Base-by-base conservation (phyloP, 1,140 invertebrate species). In the Pissodes strobi region DNA sequence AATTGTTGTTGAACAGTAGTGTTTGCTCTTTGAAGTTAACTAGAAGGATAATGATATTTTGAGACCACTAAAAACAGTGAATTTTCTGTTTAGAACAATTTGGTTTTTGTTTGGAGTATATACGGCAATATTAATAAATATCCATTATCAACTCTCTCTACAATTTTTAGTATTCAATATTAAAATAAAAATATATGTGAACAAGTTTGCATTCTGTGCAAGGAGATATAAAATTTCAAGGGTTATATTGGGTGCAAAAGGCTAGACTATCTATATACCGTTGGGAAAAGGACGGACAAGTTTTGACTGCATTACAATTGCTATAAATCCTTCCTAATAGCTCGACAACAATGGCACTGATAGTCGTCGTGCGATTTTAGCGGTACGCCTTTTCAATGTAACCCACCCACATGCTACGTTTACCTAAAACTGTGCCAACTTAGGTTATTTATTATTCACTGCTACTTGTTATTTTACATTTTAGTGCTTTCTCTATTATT, bases 241-340 rank as follows among this genome's bases (percentile, higher is more conserved):
- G 56, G 61, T 64, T 55, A 64, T 51, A 38, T 61, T 21, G 58
- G 58, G 37, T 61, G 58, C 60, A 52, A 48, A 49, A 58, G 51
- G 27, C 25, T 63, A 45, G 52, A 48, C 46, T 61, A 15, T 45
- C 46, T 53, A 62, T 53, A 55, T 46, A 64, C 22, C 48, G 61
- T 38, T 60, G 49, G 63, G 59, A 66, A 60, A 69, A 55, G 46
- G 59, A 58, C 46, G 46, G 62, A 45, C 63, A 66, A 58, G 51
- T 25, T 57, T 59, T 56, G 56, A 64, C 34, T 64, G 62, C 69
- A 69, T 72, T 74, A 71, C 66, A 68, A 72, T 69, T 72, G 71
- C 72, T 69, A 74, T 74, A 74, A 74, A 74, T 74, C 72, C 48
- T 72, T 71, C 64, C 69, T 73, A 74, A 74, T 74, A 74, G 72